These are phyloP conservation scores for Megatriorchis doriae DNA, from an alignment of 2,113 vertebrate species.

Conservation along the genomic window DNA sequence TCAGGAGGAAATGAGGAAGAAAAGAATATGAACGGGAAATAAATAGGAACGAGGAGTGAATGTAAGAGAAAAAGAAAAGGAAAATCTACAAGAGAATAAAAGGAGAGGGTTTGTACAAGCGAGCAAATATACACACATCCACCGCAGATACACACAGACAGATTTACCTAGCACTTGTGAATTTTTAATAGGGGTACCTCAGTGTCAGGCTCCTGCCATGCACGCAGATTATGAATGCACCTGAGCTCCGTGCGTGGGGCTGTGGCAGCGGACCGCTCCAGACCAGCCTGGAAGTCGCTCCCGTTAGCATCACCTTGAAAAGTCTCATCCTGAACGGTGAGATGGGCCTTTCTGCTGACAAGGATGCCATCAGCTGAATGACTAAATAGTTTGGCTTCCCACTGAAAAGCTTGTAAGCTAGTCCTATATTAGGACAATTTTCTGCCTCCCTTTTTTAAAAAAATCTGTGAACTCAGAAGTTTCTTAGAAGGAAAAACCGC, in stretches of 20 bases:
- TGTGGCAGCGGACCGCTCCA: background rate
- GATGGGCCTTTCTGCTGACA: background rate
- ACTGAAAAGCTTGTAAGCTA: background rate
- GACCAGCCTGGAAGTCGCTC: background rate
- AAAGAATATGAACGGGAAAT: background rate
- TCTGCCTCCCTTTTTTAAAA: background rate
- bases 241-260: background rate
- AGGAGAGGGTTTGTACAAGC: background rate
- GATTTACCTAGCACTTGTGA: background rate
- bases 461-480: background rate
- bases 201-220: background rate
- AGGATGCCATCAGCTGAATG: background rate
- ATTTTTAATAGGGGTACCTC: background rate
- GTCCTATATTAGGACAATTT: background rate
- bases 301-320: conserved; percentile 6
- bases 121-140: background rate
- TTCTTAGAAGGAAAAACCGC: background rate
- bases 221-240: background rate
- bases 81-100: background rate
- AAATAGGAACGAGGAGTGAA: background rate
- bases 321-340: background rate
- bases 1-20: background rate
- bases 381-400: background rate
- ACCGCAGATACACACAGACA: background rate
- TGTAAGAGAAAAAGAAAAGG: background rate